Percentiles rank a stretch among this genome's conserved stretches.
phyloP scores from a whole-genome alignment of 2,797 vertebrate species.

The Ispidina picta region DNA sequence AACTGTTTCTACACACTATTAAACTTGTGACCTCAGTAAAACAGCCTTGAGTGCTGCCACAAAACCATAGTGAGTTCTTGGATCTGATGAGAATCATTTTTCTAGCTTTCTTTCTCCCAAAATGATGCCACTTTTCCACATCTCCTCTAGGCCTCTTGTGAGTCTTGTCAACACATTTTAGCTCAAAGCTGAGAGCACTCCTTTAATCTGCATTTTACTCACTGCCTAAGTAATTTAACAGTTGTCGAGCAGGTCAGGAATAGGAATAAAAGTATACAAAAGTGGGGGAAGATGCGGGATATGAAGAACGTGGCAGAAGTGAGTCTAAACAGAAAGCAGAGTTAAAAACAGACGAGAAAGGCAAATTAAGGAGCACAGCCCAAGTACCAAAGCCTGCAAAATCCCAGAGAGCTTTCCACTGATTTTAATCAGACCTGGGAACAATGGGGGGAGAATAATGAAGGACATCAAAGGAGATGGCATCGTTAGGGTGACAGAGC shows the following conservation, averaged over 20 bases:
- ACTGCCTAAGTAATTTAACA: slow-evolving; percentile 36
- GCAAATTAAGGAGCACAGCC: neutral
- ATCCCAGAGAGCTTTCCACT: neutral
- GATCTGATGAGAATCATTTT: neutral
- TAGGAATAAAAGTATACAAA: slow-evolving; percentile 22
- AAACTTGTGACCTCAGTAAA: neutral
- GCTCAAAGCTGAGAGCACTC: slow-evolving; percentile 11
- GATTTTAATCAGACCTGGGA: slow-evolving; percentile 22
- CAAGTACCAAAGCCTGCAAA: neutral
- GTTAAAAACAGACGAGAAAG: neutral
- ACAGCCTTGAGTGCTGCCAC: neutral
- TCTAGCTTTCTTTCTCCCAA: neutral
- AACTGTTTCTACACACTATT: neutral
- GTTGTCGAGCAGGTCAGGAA: slow-evolving; percentile 43
- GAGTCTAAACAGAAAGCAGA: slow-evolving; percentile 1
- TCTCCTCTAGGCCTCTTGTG: slow-evolving; percentile 15
- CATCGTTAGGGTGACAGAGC: neutral
- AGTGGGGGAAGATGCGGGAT: neutral
- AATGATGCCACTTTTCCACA: neutral
- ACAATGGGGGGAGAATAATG: neutral
- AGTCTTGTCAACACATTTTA: slow-evolving; percentile 59
- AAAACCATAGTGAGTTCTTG: neutral
- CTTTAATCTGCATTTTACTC: slow-evolving; percentile 44
- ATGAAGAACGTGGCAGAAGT: neutral
- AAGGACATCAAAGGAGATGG: neutral